Evolutionary conservation across 92 coral and sea anemone genomes (phyloP), one percentile per base, ranked within the genome.

Genomic region (Muricea muricata): DNA sequence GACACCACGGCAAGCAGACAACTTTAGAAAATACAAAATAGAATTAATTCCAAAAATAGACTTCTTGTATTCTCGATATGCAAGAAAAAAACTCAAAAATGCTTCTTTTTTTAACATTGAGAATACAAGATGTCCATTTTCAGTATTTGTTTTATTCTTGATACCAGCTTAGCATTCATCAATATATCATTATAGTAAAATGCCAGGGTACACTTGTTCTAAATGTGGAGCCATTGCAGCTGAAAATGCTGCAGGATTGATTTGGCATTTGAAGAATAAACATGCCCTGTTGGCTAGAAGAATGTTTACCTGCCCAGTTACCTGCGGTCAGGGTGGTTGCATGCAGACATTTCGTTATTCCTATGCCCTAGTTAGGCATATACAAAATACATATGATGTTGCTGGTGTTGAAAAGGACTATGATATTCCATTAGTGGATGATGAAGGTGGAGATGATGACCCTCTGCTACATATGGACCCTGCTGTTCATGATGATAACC

Each of bases 171-270:
- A n/a, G n/a, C n/a, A n/a, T n/a, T n/a, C n/a, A n/a, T n/a, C n/a
- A n/a, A n/a, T n/a, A n/a, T 58, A 11, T 67, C 24, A 67, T 15
- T 28, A 18, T 67, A 32, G 75, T 67, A 21, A 32, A 4, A 75
- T 75, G 63, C 63, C 80, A 75, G 35, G 80, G 15, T 75, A 75
- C 65, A 75, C 55, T 1, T 75, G 80, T 48, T 46, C 65, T 40
- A 46, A 46, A 46, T 75, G 80, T 29, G 32, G 33, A 63, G 65
- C 47, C 31, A 33, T 50, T 75, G 80, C 31, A 14, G 47, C 80
- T 47, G 65, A 41, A 13, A 75, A 46, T 75, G 37, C 80, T 46
- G 11, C 29, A 41, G 80, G 80, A 26, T 48, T 72, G 78, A 72
- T 72, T 37, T 72, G 78, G 78, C 78, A 35, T 34, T 26, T 72